phyloP scores from a whole-genome alignment of 1,140 invertebrate genomes.

The Panagrolaimus sp. region DNA sequence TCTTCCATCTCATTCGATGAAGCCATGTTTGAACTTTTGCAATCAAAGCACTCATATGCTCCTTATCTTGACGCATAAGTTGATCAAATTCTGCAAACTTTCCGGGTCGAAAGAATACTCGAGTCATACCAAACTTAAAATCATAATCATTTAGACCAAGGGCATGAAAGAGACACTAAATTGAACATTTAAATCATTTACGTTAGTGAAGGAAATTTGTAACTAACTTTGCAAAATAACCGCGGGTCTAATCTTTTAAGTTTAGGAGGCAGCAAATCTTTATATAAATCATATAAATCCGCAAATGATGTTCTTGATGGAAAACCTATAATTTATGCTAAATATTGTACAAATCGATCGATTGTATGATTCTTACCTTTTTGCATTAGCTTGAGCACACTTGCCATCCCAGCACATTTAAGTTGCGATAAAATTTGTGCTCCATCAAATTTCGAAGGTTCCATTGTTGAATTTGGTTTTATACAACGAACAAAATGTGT shows the following conservation, averaged over 20 bases:
- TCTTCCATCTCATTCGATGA: conserved; percentile 27
- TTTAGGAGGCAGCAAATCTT: conserved; percentile 19
- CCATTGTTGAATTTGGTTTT: conserved; percentile 31
- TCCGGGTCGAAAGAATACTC: conserved; percentile 92
- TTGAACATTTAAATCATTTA: conserved; percentile 58
- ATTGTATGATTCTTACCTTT: conserved; percentile 1
- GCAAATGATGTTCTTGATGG: conserved; percentile 22
- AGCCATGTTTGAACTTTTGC: conserved; percentile 35
- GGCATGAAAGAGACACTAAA: conserved; percentile 72
- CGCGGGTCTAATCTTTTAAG: conserved; percentile 31
- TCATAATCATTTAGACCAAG: conserved; percentile 84
- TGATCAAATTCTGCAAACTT: conserved; percentile 85
- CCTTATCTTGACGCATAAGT: conserved; percentile 29
- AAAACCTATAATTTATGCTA: neutral
- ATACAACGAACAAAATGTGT: conserved; percentile 39
- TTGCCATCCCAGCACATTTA: conserved; percentile 29
- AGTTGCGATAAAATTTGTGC: conserved; percentile 33
- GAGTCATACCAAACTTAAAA: conserved; percentile 90
- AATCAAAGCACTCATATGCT: conserved; percentile 20
- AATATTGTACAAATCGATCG: too few species aligned
- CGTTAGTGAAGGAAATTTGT: too few species aligned
- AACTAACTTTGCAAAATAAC: conserved; percentile 3
- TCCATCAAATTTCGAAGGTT: conserved; percentile 24
- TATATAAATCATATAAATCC: conserved; percentile 31
- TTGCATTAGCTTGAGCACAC: conserved; percentile 33